Percentiles rank a stretch among this genome's conserved stretches.
These are phyloP conservation scores for Myiopsitta monachus DNA, from an alignment of 2,113 vertebrate species.

Conservation along the genomic window DNA sequence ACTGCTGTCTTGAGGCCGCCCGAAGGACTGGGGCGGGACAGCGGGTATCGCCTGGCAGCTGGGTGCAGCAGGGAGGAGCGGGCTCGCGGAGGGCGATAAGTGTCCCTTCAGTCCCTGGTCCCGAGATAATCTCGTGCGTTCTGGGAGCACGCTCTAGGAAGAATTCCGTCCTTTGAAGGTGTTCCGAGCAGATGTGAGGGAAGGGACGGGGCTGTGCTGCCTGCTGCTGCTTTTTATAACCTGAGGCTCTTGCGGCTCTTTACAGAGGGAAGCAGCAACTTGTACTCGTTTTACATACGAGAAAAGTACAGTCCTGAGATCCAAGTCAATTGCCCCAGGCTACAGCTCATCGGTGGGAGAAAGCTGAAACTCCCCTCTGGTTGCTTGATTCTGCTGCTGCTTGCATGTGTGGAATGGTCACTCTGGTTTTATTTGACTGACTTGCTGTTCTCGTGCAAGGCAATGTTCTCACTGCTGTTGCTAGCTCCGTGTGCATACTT, in stretches of 20 bases:
- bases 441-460: not conserved
- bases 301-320: not conserved
- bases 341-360: not conserved
- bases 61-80: not conserved
- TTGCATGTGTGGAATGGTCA: not conserved
- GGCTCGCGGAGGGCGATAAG: not conserved
- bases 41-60: not conserved
- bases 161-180: not conserved
- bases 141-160: not conserved
- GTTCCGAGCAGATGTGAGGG: rapidly evolving
- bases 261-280: not conserved
- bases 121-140: not conserved
- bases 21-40: not conserved
- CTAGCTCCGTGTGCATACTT: rapidly evolving
- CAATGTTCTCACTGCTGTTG: not conserved
- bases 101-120: not conserved
- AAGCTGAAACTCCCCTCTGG: not conserved
- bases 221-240: not conserved
- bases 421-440: not conserved
- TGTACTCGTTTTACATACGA: rapidly evolving
- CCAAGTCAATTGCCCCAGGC: not conserved
- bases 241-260: not conserved
- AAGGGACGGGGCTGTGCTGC: not conserved
- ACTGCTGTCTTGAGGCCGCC: not conserved
- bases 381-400: not conserved